Conservation (phyloP, 1,140 invertebrate genomes). For the Drosophila sechellia region DNA sequence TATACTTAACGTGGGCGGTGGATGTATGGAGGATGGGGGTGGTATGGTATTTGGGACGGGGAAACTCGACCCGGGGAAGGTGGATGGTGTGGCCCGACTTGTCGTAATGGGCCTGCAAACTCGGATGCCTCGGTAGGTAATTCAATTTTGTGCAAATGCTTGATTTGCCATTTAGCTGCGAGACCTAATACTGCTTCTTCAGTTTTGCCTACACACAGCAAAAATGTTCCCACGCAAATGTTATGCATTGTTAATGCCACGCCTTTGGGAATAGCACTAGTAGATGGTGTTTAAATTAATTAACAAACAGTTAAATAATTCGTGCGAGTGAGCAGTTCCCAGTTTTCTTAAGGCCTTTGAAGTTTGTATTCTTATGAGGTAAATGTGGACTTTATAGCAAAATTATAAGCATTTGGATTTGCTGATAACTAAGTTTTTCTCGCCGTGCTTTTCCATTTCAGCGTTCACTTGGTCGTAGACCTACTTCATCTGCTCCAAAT, state of each 20-base stretch:
- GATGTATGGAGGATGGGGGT: conserved; percentile 2
- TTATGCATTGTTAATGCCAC: not conserved
- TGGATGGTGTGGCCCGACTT: conserved; percentile 1
- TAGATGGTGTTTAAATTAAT: not conserved
- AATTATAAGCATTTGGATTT: too few species aligned
- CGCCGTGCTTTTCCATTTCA: conserved; percentile 6
- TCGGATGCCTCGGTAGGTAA: conserved; percentile 59
- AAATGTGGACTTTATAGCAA: too few species aligned
- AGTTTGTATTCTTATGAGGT: too few species aligned
- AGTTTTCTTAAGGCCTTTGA: too few species aligned
- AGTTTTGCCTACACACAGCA: conserved; percentile 11
- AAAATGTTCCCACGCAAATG: not conserved
- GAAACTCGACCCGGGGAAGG: too few species aligned
- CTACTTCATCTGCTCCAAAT: not conserved
- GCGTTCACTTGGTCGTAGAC: conserved; percentile 17
- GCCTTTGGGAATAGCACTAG: not conserved
- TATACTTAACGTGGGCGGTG: conserved; percentile 62
- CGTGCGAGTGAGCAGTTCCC: too few species aligned
- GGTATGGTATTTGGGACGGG: too few species aligned
- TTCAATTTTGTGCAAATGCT: conserved; percentile 70
- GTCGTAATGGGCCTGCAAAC: conserved; percentile 32
- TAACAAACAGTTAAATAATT: not conserved
- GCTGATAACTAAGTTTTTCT: not conserved
- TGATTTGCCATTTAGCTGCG: conserved; percentile 63
- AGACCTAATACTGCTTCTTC: conserved; percentile 20